Conservation (phyloP, 2,888 invertebrate species). For the Chaetoderma sp. region DNA sequence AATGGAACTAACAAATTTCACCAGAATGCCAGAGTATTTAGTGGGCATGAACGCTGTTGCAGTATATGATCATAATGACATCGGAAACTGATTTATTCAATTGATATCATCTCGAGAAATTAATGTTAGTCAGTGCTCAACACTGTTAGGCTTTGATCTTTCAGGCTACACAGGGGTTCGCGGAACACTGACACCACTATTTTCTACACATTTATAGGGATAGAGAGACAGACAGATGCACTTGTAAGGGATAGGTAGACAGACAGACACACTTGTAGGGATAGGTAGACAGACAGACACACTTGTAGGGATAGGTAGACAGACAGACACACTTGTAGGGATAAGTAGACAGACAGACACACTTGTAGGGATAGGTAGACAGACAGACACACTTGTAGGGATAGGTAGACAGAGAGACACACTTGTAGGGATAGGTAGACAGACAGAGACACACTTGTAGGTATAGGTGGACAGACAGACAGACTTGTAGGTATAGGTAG, state of each 20-base stretch:
- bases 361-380: neutral
- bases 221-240: no score
- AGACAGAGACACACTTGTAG: neutral
- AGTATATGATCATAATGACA: no score
- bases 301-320: neutral
- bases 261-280: neutral
- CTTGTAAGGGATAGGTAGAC: neutral
- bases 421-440: neutral
- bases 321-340: neutral
- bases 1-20: no score
- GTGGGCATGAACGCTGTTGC: no score
- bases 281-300: neutral
- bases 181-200: no score
- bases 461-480: neutral
- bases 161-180: no score
- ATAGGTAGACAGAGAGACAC: neutral
- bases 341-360: neutral
- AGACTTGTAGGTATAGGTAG: neutral
- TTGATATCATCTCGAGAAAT: no score
- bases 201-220: no score
- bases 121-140: no score
- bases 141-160: no score
- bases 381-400: neutral
- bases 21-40: no score
- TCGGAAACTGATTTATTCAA: no score